phyloP scores from a whole-genome alignment of 1,140 invertebrate genomes.

The Schlechtendalia chinensis region DNA sequence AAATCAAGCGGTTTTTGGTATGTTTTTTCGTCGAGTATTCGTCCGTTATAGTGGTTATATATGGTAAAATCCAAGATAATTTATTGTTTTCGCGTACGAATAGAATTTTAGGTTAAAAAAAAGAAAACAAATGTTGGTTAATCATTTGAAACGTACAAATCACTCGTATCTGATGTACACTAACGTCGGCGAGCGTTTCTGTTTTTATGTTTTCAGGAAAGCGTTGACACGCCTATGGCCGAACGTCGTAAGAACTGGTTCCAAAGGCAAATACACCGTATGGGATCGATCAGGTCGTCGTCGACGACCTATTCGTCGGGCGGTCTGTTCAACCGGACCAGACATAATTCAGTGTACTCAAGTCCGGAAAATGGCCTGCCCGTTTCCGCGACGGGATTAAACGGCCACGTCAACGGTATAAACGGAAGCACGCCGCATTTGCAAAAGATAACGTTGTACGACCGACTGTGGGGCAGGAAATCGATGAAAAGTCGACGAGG shows the following conservation, averaged over 20 bases:
- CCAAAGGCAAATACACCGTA: constrained; percentile 74
- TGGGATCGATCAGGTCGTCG: constrained; percentile 77
- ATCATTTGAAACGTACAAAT: no score
- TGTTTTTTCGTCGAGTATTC: no score
- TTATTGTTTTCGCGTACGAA: no score
- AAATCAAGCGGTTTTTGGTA: no score
- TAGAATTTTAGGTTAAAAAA: no score
- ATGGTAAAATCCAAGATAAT: no score
- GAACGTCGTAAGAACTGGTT: constrained; percentile 84
- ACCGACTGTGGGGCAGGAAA: constrained; percentile 74
- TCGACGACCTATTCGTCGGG: constrained; percentile 77
- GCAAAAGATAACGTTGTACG: constrained; percentile 76
- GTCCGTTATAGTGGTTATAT: no score
- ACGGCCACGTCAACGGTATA: constrained; percentile 56
- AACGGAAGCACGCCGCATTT: constrained; percentile 51
- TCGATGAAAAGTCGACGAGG: constrained; percentile 62
- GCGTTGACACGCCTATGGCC: constrained; percentile 80
- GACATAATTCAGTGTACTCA: constrained; percentile 71
- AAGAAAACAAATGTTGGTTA: no score
- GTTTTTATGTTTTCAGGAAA: constrained; percentile 64
- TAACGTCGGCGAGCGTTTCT: no score
- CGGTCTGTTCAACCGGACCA: constrained; percentile 70
- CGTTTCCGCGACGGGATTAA: constrained; percentile 51
- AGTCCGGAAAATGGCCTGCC: constrained; percentile 70
- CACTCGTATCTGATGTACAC: no score